Base-by-base conservation (phyloP, 2,888 invertebrate genomes). In the Habrosyne pyritoides region DNA sequence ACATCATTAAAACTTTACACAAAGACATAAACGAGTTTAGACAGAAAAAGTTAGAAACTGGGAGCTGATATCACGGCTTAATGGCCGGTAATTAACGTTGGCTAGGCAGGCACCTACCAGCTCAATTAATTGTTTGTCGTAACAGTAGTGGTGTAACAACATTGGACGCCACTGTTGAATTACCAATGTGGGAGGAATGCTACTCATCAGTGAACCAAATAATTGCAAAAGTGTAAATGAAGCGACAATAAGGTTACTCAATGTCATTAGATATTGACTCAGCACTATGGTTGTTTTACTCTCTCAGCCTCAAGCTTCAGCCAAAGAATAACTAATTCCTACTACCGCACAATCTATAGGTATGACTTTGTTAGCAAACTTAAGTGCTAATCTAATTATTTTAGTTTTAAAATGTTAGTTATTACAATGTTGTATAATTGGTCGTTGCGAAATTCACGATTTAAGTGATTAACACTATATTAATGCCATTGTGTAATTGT, bases 111-210 rank as follows among this genome's bases (percentile, higher is more conserved):
- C 48, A 33, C 55, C 56, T 52, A 58, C 53, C 52, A 51, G 56
- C 54, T 53, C 26, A 21, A 59, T 55, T 64, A 62, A 63, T 66
- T 18, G 56, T 60, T 59, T 52, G 48, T 52, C 28, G 52, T 56
- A 59, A 54, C 28, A 54, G 54, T 24, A n/a, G 51, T 56, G 56
- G 53, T 55, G 55, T 54, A 57, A 61, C 51, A 51, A 53, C 58
- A 12, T n/a, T 22, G 22, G 47, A 12, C 7, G 47, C 12, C 5
- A 33, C 33, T n/a, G 48, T 21, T 61, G 52, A 57, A 57, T 54
- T 56, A 62, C 57, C 55, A 57, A 62, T 58, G 52, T 22, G 48
- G 50, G 33, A 36, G 55, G 57, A 53, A 53, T 59, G 62, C 48
- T 52, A 54, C 51, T 55, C 56, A 24, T 51, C 53, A 52, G 48